A percentile compares a stretch with the other conserved stretches of the same genome.
Evolutionary conservation across 2,113 vertebrate genomes (phyloP).

Genomic region (Rhabdomys dilectus): DNA sequence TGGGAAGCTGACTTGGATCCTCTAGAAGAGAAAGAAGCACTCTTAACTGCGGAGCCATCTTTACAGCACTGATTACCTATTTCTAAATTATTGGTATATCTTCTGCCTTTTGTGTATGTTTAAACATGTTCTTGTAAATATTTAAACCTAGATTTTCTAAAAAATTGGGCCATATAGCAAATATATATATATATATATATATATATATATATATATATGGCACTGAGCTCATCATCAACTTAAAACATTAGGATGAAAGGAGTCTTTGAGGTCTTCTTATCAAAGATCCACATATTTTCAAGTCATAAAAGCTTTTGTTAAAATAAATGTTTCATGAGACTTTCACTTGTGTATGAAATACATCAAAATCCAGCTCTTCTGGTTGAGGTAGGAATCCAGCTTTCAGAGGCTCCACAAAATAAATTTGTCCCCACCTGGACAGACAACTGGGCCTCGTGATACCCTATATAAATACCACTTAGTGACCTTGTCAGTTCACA

Average conservation of each 20-base stretch:
- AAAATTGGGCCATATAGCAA: not conserved
- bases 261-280: not conserved
- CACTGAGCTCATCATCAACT: not conserved
- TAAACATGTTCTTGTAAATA: not conserved
- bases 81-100: not conserved
- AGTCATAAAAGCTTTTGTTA: not conserved
- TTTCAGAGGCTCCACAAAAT: fast-evolving
- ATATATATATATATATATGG: no score
- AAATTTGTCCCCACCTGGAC: not conserved
- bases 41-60: not conserved
- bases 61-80: not conserved
- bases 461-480: not conserved
- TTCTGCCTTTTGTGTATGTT: not conserved
- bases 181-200: not conserved
- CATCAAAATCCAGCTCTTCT: not conserved
- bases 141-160: not conserved
- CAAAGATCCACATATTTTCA: not conserved
- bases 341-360: not conserved
- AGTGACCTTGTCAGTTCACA: not conserved
- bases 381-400: not conserved
- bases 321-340: not conserved
- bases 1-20: not conserved
- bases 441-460: not conserved
- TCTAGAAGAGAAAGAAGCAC: not conserved
- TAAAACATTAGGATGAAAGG: not conserved